These are phyloP conservation scores for Balaenoptera acutorostrata DNA, from an alignment of 2,113 vertebrate species.

Conservation along the genomic window DNA sequence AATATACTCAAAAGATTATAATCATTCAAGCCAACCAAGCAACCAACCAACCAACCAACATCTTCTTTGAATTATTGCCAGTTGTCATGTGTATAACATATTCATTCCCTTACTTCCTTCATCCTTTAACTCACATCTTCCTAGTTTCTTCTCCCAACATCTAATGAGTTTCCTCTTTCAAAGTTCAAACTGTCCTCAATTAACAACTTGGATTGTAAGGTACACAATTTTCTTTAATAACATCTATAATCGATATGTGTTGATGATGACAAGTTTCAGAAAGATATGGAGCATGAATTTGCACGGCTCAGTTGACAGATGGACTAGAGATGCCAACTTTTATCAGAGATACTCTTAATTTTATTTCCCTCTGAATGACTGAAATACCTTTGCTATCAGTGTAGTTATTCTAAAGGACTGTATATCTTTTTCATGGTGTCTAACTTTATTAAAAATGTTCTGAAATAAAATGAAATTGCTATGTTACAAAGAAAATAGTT, in stretches of 20 bases:
- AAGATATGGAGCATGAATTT: neutral
- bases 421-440: neutral
- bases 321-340: neutral
- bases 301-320: neutral
- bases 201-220: neutral
- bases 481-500: slow-evolving; percentile 6
- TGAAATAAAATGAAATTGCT: slow-evolving; percentile 24
- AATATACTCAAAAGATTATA: neutral
- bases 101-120: neutral
- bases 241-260: neutral
- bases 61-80: neutral
- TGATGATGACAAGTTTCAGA: neutral
- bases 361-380: neutral
- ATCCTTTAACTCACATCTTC: neutral
- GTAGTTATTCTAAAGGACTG: neutral
- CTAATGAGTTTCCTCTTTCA: neutral
- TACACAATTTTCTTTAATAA: neutral
- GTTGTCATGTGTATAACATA: neutral
- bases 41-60: neutral
- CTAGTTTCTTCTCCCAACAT: neutral
- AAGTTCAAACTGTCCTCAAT: neutral
- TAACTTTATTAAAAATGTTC: slow-evolving; percentile 1
- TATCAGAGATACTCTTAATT: neutral
- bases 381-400: neutral
- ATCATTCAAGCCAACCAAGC: neutral